phyloP scores from a whole-genome alignment of 2,888 invertebrate genomes.

The Tryphoninae sp. region DNA sequence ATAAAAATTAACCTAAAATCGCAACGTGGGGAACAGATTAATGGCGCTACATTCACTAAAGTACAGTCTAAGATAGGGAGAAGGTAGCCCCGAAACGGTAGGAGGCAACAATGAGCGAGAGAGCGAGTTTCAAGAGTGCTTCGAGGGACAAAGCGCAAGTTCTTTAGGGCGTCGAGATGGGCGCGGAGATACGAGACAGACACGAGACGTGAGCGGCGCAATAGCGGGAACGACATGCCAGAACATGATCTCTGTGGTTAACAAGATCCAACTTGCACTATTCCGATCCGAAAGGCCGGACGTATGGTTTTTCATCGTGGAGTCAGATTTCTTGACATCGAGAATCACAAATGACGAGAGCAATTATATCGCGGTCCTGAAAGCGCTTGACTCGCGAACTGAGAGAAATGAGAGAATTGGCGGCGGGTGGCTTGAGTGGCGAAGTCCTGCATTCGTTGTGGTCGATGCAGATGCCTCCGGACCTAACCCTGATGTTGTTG shows the following conservation, averaged over 20 bases:
- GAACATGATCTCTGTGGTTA: background rate
- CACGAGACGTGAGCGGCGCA: background rate
- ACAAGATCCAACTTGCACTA: background rate
- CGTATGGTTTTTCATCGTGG: conserved; percentile 36
- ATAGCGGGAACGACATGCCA: background rate
- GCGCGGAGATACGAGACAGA: background rate
- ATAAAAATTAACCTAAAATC: background rate
- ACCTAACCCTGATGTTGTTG: background rate
- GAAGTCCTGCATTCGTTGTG: conserved; percentile 28
- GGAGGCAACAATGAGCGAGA: too few relatives aligned
- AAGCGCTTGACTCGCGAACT: conserved; percentile 15
- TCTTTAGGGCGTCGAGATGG: too few relatives aligned
- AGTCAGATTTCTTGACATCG: conserved; percentile 17
- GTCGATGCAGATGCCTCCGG: background rate
- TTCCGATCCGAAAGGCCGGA: background rate
- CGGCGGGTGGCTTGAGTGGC: background rate
- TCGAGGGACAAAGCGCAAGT: too few relatives aligned
- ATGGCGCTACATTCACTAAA: background rate
- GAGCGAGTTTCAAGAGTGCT: too few relatives aligned
- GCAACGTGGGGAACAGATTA: background rate
- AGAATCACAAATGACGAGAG: conserved; percentile 4
- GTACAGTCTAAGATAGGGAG: too few relatives aligned
- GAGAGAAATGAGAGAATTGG: conserved; percentile 38
- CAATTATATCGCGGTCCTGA: conserved; percentile 27
- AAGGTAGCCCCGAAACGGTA: too few relatives aligned